Base-by-base conservation (phyloP, 1,140 invertebrate genomes). In the Drosophila pallidifrons region DNA sequence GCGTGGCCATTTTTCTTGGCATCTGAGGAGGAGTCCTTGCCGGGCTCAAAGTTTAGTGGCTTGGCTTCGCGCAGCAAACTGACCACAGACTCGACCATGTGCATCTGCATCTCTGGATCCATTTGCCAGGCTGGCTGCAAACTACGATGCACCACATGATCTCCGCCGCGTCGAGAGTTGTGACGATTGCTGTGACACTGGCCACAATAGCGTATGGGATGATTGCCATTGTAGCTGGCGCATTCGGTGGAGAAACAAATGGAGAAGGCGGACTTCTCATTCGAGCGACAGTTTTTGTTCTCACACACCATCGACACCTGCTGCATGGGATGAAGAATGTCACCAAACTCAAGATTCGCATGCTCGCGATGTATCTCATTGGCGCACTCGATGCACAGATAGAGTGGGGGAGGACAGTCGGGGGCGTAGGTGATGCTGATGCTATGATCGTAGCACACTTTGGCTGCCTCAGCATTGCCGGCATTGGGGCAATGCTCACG, bases 231-330 rank as follows among this genome's bases (percentile, higher is more conserved):
- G 82, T 97, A 98, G 92, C 96, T 98, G 11, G 98, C 97, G 93
- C 99, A 99, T 93, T 99, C 98, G 45, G 96, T 96, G 8, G 98
- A 98, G 93, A 99, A 99, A 91, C 99, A 99, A 30, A 99, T 98
- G 13, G 97, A 98, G 58, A 98, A 96, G 1, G 98, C 98, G n/a
- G 97, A 96, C 92, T 99, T 99, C 71, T 99, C 97, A 7, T 95
- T 95, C 0, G 97, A 97, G 61, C 97, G 95, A 93, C 99, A 99
- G 91, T 98, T 99, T 97, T 99, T 99, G 93, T 99, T 99, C 93
- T 99, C 99, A 93, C 99, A 99, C 57, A 97, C 95, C 94, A 97
- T 96, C 1, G 98, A 97, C 10, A 98, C 96, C 94, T 98, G 97
- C 91, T 98, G 97, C 95, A 98, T 98, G 0, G 98, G 98, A 93